Evolutionary conservation across 2,888 invertebrate species (phyloP).

Genomic region (Piscicola geometra): DNA sequence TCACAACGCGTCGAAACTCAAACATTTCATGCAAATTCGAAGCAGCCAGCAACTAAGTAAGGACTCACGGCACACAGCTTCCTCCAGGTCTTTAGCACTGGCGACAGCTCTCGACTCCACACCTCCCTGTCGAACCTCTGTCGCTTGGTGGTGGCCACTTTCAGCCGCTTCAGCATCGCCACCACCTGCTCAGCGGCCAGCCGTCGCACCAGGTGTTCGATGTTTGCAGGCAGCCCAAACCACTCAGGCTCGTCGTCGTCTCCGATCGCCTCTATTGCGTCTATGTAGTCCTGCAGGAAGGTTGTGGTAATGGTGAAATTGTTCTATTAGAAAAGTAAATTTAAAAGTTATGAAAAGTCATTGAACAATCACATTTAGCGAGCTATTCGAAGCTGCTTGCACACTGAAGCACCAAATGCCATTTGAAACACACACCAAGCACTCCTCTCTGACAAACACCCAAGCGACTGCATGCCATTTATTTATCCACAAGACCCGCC

Average conservation of each 20-base stretch:
- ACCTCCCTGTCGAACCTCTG: constrained; percentile 59
- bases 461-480: too few relatives aligned
- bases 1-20: background rate
- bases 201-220: constrained; percentile 76
- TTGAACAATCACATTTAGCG: too few relatives aligned
- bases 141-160: constrained; percentile 56
- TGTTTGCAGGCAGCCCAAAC: constrained; percentile 80
- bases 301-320: too few relatives aligned
- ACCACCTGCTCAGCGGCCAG: constrained; percentile 64
- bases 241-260: constrained; percentile 70
- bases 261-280: constrained; percentile 66
- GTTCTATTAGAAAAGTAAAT: background rate
- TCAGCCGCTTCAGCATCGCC: constrained; percentile 61
- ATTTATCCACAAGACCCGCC: too few relatives aligned
- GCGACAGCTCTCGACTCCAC: constrained; percentile 65
- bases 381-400: too few relatives aligned
- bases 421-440: too few relatives aligned
- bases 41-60: background rate
- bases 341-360: background rate
- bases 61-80: constrained; percentile 62
- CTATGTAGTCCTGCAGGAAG: constrained; percentile 64
- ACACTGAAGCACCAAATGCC: too few relatives aligned
- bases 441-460: too few relatives aligned
- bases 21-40: background rate
- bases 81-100: constrained; percentile 76